phyloP scores from a whole-genome alignment of 1,140 invertebrate species.

The Drosophila carrolli region DNA sequence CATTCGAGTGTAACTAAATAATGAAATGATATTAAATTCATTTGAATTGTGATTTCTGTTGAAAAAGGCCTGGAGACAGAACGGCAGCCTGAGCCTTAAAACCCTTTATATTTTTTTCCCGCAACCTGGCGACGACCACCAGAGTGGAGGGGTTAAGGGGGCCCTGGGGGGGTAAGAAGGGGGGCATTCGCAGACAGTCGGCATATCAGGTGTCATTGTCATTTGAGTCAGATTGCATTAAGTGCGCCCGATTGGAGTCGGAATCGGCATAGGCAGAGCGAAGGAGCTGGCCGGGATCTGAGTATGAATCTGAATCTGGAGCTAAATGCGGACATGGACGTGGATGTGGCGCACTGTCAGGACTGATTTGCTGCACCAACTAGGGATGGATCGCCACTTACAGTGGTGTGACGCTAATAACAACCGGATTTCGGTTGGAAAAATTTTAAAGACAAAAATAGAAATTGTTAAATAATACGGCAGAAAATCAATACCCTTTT shows the following conservation, averaged over 20 bases:
- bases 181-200: slow-evolving; percentile 39
- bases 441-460: too few relatives aligned
- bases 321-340: slow-evolving; percentile 2
- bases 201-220: slow-evolving; percentile 84
- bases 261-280: slow-evolving; percentile 52
- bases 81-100: slow-evolving; percentile 45
- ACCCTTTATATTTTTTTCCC: slow-evolving; percentile 38
- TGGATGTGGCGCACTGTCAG: slow-evolving; percentile 45
- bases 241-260: slow-evolving; percentile 73
- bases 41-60: slow-evolving; percentile 84
- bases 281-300: slow-evolving; percentile 7
- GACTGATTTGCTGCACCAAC: slow-evolving; percentile 34
- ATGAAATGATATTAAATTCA: slow-evolving; percentile 85
- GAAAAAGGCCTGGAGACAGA: slow-evolving; percentile 62
- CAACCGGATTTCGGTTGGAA: background rate
- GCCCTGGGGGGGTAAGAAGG: background rate
- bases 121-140: slow-evolving; percentile 62
- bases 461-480: too few relatives aligned
- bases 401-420: background rate
- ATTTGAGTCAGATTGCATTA: slow-evolving; percentile 84
- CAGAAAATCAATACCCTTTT: background rate
- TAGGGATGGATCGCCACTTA: slow-evolving; percentile 24
- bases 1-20: slow-evolving; percentile 84
- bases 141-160: slow-evolving; percentile 25
- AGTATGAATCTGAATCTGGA: slow-evolving; percentile 20